Evolutionary conservation across 1,140 invertebrate species (phyloP), one percentile per base, ranked within the genome.

Genomic region (Parapsyche elsis): DNA sequence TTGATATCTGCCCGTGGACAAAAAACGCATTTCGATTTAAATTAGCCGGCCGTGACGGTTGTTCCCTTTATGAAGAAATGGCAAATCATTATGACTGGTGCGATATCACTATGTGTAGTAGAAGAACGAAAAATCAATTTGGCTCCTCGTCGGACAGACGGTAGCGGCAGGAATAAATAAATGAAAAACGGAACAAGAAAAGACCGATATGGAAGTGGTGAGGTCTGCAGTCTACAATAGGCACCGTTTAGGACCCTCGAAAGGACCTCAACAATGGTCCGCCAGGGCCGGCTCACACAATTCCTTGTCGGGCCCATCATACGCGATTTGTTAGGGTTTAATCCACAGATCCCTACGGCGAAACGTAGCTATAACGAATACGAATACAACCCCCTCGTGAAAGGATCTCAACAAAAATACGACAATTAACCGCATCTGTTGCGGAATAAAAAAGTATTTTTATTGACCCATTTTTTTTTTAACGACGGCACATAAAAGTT

Each of bases 51-150:
- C 64, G 64, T 67, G 64, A 67, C 64, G 19, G 21, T 67, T 61
- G 59, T 67, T 24, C 64, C 26, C 26, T 23, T 21, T 26, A 9
- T 9, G 9, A 67, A 67, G 26, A 67, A 67, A 23, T 14, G 24
- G 24, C 64, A 5, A 67, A 67, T 67, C 64, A 67, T 14, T 53
- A 53, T 53, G 49, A 53, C 49, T 53, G 16, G 30, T 38, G 30
- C 30, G 10, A 53, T 53, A 53, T 14, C 16, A 53, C 16, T 53
- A 53, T 53, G 16, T 53, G 12, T 53, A 12, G 1, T 4, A 14
- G 49, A 53, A 53, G 59, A 16, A 67, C 64, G 64, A 67, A 67
- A 67, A 67, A 67, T 67, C 64, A 67, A 67, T 67, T 61, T 61
- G 59, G 21, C 59, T 23, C 59, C 59, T 23, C 24, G 64, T 67